Percentiles rank a stretch among this genome's conserved stretches.
Conservation (phyloP, 2,113 vertebrate genomes). For the Chionomys nivalis region DNA sequence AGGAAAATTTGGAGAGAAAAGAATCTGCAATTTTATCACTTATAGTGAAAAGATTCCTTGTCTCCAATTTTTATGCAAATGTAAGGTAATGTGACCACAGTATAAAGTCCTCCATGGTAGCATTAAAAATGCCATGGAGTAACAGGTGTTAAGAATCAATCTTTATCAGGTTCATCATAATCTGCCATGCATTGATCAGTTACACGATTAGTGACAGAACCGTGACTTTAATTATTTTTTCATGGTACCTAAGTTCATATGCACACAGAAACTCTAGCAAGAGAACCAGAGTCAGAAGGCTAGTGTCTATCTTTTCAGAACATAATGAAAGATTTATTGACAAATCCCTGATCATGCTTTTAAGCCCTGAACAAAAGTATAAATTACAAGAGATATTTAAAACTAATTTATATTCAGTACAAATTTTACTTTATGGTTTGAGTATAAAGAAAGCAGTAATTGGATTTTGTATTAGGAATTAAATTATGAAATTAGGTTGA, state of each 20-base stretch:
- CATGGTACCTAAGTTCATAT: neutral
- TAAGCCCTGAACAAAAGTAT: neutral
- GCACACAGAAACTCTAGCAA: neutral
- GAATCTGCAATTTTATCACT: neutral
- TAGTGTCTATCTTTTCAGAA: neutral
- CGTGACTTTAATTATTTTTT: neutral
- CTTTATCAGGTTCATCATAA: neutral
- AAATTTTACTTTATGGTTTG: neutral
- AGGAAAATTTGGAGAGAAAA: neutral
- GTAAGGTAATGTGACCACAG: neutral
- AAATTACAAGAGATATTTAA: neutral
- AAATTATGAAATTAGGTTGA: slow-evolving; percentile 26
- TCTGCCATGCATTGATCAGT: neutral
- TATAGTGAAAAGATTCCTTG: neutral
- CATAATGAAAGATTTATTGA: neutral
- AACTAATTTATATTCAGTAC: slow-evolving; percentile 19
- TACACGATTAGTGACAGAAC: neutral
- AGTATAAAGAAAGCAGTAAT: neutral
- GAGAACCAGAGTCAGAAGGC: neutral
- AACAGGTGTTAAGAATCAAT: neutral
- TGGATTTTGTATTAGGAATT: slow-evolving; percentile 12
- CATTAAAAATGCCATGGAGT: neutral
- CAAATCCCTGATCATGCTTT: neutral
- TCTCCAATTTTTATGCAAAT: neutral
- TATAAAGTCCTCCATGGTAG: neutral